A percentile compares a stretch with the other conserved stretches of the same genome.
These are phyloP conservation scores for Ellobius talpinus DNA, from an alignment of 2,113 vertebrate species.

Conservation along the genomic window DNA sequence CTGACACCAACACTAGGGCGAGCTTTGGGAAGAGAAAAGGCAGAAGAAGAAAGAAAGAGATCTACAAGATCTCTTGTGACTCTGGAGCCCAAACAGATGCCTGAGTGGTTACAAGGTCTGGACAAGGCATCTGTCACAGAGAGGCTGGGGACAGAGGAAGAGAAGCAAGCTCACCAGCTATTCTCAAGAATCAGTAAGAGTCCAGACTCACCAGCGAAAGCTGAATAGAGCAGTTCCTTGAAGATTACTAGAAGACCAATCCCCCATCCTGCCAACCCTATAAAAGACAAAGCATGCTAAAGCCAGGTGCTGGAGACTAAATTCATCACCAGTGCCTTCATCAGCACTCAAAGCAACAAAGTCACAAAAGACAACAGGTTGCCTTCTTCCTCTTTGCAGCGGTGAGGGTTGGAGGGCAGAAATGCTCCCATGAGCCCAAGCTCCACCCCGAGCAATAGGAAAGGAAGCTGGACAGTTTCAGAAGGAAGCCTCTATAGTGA, in stretches of 20 bases:
- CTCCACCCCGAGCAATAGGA: background rate
- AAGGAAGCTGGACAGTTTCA: conserved; percentile 1
- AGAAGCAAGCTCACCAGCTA: background rate
- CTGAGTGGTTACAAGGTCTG: background rate
- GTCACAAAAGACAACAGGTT: background rate
- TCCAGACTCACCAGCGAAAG: background rate
- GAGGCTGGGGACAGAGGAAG: background rate
- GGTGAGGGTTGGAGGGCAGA: background rate
- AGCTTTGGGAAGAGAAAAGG: background rate
- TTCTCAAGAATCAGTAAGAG: background rate
- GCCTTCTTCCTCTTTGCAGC: background rate
- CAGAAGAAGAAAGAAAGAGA: background rate
- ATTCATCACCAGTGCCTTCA: background rate
- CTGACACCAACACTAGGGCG: background rate
- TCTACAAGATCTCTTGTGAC: background rate
- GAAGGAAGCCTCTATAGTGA: background rate
- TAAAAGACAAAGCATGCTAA: background rate
- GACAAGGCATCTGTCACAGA: background rate
- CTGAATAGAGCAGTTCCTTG: background rate
- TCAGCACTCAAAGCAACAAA: background rate
- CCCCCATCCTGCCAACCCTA: fast-evolving
- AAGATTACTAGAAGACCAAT: background rate
- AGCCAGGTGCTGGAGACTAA: background rate
- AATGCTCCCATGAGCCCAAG: background rate
- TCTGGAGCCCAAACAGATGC: too few species aligned